Conservation (phyloP, 2,113 vertebrate species). For the Pangasianodon gigas region DNA sequence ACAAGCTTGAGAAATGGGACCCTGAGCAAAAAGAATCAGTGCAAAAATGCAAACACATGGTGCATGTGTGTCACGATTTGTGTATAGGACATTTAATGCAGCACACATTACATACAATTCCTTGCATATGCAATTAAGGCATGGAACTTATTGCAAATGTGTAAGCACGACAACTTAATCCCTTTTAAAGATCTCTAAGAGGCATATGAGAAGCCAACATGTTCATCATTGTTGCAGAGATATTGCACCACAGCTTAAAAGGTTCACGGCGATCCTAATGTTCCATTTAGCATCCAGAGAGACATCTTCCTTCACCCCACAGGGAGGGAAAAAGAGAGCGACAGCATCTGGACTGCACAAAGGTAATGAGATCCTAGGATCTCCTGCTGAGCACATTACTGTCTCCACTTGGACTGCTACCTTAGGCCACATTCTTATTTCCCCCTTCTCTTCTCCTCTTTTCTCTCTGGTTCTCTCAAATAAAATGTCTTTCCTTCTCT, state of each 20-base stretch:
- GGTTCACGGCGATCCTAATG: background rate
- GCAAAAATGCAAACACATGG: background rate
- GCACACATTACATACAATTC: background rate
- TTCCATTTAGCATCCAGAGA: slow-evolving; percentile 43
- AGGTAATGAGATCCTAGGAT: slow-evolving; percentile 51
- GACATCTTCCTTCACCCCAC: slow-evolving; percentile 34
- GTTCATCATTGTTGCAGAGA: background rate
- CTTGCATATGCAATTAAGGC: background rate
- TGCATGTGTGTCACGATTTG: background rate
- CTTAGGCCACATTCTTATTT: slow-evolving; percentile 16
- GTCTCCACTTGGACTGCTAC: slow-evolving; percentile 15
- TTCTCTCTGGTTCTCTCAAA: background rate
- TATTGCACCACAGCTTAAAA: background rate
- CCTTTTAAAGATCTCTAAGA: background rate
- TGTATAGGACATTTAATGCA: background rate
- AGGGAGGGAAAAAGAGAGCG: slow-evolving; percentile 3
- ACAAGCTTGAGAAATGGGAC: slow-evolving; percentile 22
- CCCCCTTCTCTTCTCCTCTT: background rate
- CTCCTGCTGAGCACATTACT: slow-evolving; percentile 38
- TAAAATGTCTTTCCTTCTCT: slow-evolving; percentile 3
- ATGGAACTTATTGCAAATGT: background rate
- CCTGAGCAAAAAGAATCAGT: slow-evolving; percentile 3
- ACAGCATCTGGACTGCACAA: slow-evolving; percentile 41
- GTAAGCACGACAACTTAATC: background rate
- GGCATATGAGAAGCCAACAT: background rate